Conservation (phyloP, 1,140 invertebrate genomes). For the Drosophila ananassae region DNA sequence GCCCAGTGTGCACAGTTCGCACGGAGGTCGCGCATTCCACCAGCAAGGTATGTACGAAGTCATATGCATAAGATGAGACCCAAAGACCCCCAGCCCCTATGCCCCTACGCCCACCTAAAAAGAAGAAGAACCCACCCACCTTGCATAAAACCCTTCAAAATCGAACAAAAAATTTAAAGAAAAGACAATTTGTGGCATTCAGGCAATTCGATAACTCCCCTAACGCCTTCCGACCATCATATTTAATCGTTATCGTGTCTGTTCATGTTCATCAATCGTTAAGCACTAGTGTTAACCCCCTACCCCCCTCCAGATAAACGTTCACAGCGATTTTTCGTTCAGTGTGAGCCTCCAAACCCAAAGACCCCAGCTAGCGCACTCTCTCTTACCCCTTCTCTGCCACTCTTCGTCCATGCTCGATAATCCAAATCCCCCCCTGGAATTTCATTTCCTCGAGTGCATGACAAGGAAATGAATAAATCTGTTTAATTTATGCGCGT, state of each 20-base stretch:
- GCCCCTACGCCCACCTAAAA: neutral
- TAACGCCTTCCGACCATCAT: constrained; percentile 17
- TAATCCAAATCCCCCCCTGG: constrained; percentile 1
- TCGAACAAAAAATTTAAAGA: constrained; percentile 5
- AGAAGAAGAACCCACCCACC: constrained; percentile 20
- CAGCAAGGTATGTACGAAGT: constrained; percentile 89
- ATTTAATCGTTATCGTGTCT: constrained; percentile 50
- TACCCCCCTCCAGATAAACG: neutral
- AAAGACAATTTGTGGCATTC: constrained; percentile 2
- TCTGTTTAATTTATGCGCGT: constrained; percentile 3
- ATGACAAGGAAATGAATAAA: constrained; percentile 25
- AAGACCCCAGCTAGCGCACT: constrained; percentile 12
- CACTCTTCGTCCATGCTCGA: constrained; percentile 22
- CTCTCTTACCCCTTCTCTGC: neutral
- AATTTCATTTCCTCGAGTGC: constrained; percentile 21
- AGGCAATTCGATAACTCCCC: constrained; percentile 28
- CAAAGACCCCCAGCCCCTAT: neutral
- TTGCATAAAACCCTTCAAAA: constrained; percentile 14
- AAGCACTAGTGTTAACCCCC: constrained; percentile 25
- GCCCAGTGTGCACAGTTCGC: constrained; percentile 91
- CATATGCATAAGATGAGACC: constrained; percentile 44
- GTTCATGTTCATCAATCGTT: constrained; percentile 36
- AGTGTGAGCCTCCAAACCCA: constrained; percentile 10
- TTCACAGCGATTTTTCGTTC: constrained; percentile 1
- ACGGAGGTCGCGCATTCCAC: constrained; percentile 88